These are phyloP conservation scores for Horisme vitalbata DNA, from an alignment of 2,888 invertebrate species.

Conservation along the genomic window DNA sequence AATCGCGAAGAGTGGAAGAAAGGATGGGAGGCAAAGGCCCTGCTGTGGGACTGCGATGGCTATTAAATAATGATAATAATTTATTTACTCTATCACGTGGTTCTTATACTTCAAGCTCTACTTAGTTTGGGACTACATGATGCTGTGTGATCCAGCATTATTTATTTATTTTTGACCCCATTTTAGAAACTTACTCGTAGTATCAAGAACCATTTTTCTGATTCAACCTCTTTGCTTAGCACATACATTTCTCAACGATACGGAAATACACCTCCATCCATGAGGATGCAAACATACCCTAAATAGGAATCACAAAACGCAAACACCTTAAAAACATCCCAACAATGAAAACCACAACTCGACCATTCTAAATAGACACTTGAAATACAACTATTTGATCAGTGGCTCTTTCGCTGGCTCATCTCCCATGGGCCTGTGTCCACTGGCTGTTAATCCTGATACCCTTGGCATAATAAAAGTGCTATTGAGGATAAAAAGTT, in stretches of 20 bases:
- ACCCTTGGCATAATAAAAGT: conserved; percentile 54
- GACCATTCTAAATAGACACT: conserved; percentile 32
- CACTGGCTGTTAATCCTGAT: conserved; percentile 45
- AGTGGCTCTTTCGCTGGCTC: conserved; percentile 32
- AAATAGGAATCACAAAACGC: no score
- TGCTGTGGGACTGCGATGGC: no score
- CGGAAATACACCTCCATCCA: no score
- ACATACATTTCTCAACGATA: no score
- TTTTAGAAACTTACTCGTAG: neutral
- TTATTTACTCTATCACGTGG: neutral
- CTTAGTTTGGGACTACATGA: neutral
- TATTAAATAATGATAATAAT: no score
- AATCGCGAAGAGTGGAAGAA: no score
- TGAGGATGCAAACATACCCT: no score
- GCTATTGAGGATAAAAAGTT: conserved; percentile 57
- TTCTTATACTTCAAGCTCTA: neutral
- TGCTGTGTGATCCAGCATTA: neutral
- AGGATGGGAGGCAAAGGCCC: no score
- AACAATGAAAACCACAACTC: conserved; percentile 16
- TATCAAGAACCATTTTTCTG: no score
- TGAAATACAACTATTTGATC: conserved; percentile 35
- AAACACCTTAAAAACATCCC: conserved; percentile 15
- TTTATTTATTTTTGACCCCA: neutral
- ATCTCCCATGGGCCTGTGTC: conserved; percentile 33
- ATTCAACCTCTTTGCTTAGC: no score